Evolutionary conservation across 2,888 invertebrate genomes (phyloP).

Genomic region (Bedellia somnulentella): DNA sequence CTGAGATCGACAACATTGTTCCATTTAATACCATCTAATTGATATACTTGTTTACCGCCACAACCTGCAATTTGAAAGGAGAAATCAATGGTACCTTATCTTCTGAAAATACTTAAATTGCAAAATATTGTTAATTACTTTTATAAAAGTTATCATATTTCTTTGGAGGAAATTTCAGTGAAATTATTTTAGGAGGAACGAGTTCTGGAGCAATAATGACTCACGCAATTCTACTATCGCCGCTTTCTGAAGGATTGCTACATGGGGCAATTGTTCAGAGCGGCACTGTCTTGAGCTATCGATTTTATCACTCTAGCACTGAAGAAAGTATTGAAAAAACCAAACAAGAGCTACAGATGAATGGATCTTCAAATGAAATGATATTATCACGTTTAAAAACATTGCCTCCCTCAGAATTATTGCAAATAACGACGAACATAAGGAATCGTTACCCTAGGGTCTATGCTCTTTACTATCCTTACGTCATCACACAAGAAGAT

Average conservation of each 20-base stretch:
- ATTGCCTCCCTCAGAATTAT: slow-evolving; percentile 2
- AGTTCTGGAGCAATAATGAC: slow-evolving; percentile 17
- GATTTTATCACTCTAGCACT: slow-evolving; percentile 3
- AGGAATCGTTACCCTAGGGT: slow-evolving; percentile 2
- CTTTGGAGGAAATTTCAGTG: slow-evolving; percentile 14
- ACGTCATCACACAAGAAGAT: slow-evolving; percentile 4
- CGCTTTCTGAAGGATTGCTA: slow-evolving; percentile 12
- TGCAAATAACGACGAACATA: neutral
- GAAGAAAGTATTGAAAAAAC: neutral
- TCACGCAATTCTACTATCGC: slow-evolving; percentile 14
- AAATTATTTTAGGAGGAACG: slow-evolving; percentile 14
- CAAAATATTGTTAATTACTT: neutral
- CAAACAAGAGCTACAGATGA: neutral
- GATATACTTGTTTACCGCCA: slow-evolving; percentile 43
- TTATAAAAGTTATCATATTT: neutral
- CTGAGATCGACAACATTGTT: slow-evolving; percentile 32
- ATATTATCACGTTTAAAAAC: slow-evolving; percentile 4
- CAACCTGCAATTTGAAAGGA: slow-evolving; percentile 21
- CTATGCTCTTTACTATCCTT: slow-evolving; percentile 6
- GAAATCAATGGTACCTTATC: too few species aligned
- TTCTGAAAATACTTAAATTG: too few species aligned
- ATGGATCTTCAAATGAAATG: slow-evolving; percentile 2
- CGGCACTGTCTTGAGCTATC: slow-evolving; percentile 8
- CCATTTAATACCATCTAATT: slow-evolving; percentile 47
- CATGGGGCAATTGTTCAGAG: slow-evolving; percentile 8